Base-by-base conservation (phyloP, 2,888 invertebrate species). In the Athetis lepigone region DNA sequence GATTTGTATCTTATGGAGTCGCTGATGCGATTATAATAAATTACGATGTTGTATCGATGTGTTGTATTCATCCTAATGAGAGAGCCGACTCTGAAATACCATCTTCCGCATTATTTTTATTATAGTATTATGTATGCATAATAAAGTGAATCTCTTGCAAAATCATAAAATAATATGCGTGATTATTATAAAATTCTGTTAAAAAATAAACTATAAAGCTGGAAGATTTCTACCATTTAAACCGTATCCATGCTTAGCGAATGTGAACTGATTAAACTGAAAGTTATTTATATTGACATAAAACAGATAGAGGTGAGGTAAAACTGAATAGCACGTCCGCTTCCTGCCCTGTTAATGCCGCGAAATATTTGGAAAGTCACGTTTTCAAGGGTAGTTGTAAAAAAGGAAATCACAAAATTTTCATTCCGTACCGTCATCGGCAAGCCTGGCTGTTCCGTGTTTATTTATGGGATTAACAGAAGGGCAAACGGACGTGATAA, bases 361-460 rank as follows among this genome's bases (percentile, higher is more conserved):
- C 65, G 61, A 77, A 75, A 81, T 82, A 81, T 86, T 85, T 82
- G 74, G 79, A 87, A 87, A 88, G 87, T 84, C 85, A 86, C 84
- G 79, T 85, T 82, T 87, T 86, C 88, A 90, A 89, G 88, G 89
- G 80, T 84, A 85, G 80, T 67, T 72, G 75, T 80, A 77, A 79
- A 86, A 85, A 85, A 85, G 82, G 80, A 85, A 86, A 86, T 79
- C 63, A 80, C 71, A 81, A 82, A 80, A 84, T 85, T 77, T 79
- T 83, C 84, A 84, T 85, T 84, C 69, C 57, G 68, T 66, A 64
- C 36, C 60, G 56, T 29, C 54, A 54, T 19, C 43, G 25, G 47
- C 39, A 16, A 59, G 56, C 52, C 68, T 75, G 71, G 50, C 75
- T 76, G 75, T 89, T 88, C 87, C 86, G 86, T 88, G 80, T 90